Percentiles rank a stretch among this genome's conserved stretches.
Evolutionary conservation across 2,797 vertebrate genomes (phyloP).

Genomic region (Gallinago solitaria): DNA sequence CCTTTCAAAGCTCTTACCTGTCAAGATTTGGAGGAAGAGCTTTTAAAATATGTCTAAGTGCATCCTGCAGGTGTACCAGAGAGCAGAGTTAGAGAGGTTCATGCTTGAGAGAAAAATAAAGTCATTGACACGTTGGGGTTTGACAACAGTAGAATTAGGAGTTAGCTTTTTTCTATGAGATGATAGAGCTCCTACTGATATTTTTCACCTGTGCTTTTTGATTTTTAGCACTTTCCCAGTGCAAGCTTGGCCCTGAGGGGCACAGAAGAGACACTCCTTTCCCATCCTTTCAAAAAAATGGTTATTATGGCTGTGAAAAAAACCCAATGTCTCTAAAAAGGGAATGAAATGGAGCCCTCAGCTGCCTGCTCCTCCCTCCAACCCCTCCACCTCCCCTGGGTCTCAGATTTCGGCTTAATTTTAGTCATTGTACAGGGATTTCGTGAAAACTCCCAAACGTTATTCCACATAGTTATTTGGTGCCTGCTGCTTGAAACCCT

Average conservation of each 20-base stretch:
- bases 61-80: fast-evolving
- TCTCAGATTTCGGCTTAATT: not conserved
- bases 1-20: not conserved
- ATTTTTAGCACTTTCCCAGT: not conserved
- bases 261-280: fast-evolving
- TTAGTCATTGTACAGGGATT: not conserved
- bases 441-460: not conserved
- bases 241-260: not conserved
- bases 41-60: not conserved
- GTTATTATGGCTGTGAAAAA: not conserved
- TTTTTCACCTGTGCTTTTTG: not conserved
- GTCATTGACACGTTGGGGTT: not conserved
- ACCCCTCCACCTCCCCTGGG: not conserved
- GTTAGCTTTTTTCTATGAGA: not conserved
- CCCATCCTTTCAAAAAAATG: not conserved
- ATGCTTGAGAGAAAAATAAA: not conserved
- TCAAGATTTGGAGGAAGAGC: not conserved
- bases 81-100: not conserved
- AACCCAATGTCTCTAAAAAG: not conserved
- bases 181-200: not conserved
- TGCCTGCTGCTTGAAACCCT: fast-evolving
- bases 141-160: not conserved
- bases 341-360: not conserved
- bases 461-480: fast-evolving
- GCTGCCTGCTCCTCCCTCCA: not conserved